A percentile compares a stretch with the other conserved stretches of the same genome.
phyloP scores from a whole-genome alignment of 1,140 invertebrate genomes.

The Habropoda laboriosa region DNA sequence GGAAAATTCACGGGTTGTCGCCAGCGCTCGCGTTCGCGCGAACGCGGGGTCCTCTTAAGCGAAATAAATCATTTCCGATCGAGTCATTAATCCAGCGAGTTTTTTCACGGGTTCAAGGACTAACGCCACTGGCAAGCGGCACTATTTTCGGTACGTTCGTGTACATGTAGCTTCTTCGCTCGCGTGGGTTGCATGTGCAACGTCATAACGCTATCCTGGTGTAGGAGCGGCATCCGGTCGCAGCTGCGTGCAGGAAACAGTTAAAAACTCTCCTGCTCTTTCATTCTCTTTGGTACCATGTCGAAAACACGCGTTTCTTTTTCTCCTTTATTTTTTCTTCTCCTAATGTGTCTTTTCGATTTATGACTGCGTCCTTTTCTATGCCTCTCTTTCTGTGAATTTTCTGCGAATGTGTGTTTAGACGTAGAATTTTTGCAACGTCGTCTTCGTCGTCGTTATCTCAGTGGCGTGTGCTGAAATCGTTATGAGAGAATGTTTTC shows the following conservation, averaged over 20 bases:
- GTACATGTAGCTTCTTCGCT: constrained; percentile 56
- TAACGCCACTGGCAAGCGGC: constrained; percentile 55
- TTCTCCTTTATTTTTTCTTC: neutral
- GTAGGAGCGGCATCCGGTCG: constrained; percentile 68
- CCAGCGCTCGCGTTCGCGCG: neutral
- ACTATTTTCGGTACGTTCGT: constrained; percentile 63
- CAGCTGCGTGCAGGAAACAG: constrained; percentile 68
- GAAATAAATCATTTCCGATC: constrained; percentile 45
- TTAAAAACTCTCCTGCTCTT: constrained; percentile 60
- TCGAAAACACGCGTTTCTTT: constrained; percentile 18
- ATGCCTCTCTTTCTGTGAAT: neutral
- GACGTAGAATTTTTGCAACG: constrained; percentile 8
- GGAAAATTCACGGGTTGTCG: constrained; percentile 26
- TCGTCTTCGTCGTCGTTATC: no score
- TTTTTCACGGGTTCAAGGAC: constrained; percentile 66
- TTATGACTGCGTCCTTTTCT: neutral
- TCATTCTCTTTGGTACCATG: constrained; percentile 6
- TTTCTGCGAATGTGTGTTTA: neutral
- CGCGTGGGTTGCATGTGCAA: constrained; percentile 64
- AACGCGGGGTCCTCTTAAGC: neutral
- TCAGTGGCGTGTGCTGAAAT: constrained; percentile 26
- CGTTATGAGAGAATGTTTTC: constrained; percentile 1
- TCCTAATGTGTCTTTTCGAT: neutral
- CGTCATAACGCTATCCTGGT: constrained; percentile 54
- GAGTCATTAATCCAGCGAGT: constrained; percentile 56